Evolutionary conservation across 2,113 vertebrate species (phyloP), one percentile per base, ranked within the genome.

Genomic region (Xiphophorus hellerii): DNA sequence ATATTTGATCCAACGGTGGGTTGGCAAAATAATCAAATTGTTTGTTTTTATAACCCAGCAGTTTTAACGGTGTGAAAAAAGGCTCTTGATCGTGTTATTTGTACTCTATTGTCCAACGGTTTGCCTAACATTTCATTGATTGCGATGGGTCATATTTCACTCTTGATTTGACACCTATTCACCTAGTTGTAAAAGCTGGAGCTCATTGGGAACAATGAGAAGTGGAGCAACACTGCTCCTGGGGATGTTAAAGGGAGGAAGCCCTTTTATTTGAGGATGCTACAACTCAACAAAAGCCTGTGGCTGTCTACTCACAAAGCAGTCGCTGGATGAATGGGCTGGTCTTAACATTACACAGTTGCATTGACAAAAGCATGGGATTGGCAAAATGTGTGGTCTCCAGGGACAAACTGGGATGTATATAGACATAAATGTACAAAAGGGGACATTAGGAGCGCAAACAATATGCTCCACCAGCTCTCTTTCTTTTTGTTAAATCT

Each of bases 251-350:
- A 90, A 87, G 75, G 85, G 88, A 94, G 94, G 93, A 94, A 94
- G 90, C 88, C 73, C 87, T 89, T 94, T 94, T 94, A 94, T 94
- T 93, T 90, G 81, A 88, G 77, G 90, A 91, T 83, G 87, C 91
- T 90, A 91, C 92, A 92, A 93, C 83, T 91, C 85, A 89, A 94
- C 93, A 94, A 93, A 94, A 92, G 92, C 92, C 85, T 89, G 89
- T 88, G 90, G 90, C 86, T 91, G 91, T 92, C 90, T 90, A 68
- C 85, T 89, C 90, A 92, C 87, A 89, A 81, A 84, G 77, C 66
- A 44, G 79, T 66, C 83, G 12, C 58, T 76, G 86, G 71, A 85
- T 92, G 92, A 92, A 92, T 88, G 90, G 88, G 83, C 69, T 69
- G 77, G 78, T 84, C 85, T 31, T 90, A 82, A 92, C 81, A 87